These are phyloP conservation scores for Sminthurides aquaticus DNA, from an alignment of 2,888 invertebrate species.

Conservation along the genomic window DNA sequence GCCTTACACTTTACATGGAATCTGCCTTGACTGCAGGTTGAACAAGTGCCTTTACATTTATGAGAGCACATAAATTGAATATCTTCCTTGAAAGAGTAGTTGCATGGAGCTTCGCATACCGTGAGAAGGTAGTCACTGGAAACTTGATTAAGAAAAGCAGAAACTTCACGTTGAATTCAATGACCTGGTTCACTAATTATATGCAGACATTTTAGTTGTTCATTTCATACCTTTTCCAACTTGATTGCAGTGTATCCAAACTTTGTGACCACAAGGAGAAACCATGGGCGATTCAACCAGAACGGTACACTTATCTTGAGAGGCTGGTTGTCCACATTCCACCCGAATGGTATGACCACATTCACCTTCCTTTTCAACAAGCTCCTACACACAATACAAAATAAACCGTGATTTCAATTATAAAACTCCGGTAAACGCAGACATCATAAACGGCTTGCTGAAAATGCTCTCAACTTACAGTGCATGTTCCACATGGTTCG, in stretches of 20 bases:
- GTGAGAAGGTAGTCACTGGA: too few relatives aligned
- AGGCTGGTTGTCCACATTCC: slow-evolving; percentile 7
- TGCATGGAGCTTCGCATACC: slow-evolving; percentile 28
- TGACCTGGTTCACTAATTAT: too few relatives aligned
- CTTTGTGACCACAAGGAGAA: slow-evolving; percentile 27
- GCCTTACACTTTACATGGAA: slow-evolving; percentile 55
- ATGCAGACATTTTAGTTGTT: too few relatives aligned
- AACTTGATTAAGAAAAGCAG: too few relatives aligned
- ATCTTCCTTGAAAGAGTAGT: slow-evolving; percentile 9
- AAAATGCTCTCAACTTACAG: too few relatives aligned
- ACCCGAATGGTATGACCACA: slow-evolving; percentile 16
- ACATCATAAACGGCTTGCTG: not conserved
- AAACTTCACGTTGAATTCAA: too few relatives aligned
- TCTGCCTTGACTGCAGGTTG: slow-evolving; percentile 55
- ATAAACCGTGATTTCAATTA: not conserved
- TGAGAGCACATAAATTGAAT: slow-evolving; percentile 19
- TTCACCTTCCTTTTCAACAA: slow-evolving; percentile 7
- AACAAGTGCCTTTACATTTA: slow-evolving; percentile 48
- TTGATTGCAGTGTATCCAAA: too few relatives aligned
- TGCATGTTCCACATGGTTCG: too few relatives aligned
- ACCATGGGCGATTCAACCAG: not conserved
- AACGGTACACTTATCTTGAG: not conserved
- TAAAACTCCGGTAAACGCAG: not conserved
- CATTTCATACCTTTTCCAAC: too few relatives aligned
- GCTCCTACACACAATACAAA: not conserved